Conservation (phyloP, 1,140 invertebrate genomes). For the Lethrus apterus region DNA sequence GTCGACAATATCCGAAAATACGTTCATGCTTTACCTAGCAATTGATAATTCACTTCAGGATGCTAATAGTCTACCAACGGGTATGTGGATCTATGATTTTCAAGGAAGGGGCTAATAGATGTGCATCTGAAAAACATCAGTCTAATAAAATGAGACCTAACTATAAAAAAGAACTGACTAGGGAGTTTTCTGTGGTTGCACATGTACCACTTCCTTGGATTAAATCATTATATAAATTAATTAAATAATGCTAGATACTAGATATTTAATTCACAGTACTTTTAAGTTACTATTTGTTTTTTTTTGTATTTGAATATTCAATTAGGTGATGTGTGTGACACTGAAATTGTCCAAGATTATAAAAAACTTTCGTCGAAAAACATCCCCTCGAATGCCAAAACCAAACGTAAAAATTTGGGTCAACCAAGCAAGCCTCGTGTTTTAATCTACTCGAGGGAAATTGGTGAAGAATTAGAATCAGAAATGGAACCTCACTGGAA, state of each 20-base stretch:
- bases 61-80: conserved; percentile 62
- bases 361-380: conserved; percentile 59
- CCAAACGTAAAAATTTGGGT: conserved; percentile 43
- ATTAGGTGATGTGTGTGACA: conserved; percentile 55
- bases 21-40: conserved; percentile 71
- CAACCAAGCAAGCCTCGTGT: conserved; percentile 57
- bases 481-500: conserved; percentile 60
- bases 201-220: too few species aligned
- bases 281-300: too few species aligned
- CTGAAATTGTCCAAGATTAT: conserved; percentile 75
- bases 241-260: too few species aligned
- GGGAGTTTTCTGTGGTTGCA: too few species aligned
- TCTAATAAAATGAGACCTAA: too few species aligned
- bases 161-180: too few species aligned
- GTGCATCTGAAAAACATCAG: background rate
- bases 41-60: conserved; percentile 70
- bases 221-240: too few species aligned
- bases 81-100: conserved; percentile 19
- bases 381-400: conserved; percentile 38
- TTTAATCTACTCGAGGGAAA: conserved; percentile 51
- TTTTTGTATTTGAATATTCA: background rate
- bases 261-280: too few species aligned
- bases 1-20: conserved; percentile 50
- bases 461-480: conserved; percentile 47
- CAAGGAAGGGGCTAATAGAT: conserved; percentile 13